Evolutionary conservation across 2,113 vertebrate genomes (phyloP).

Genomic region (Chroicocephalus ridibundus): DNA sequence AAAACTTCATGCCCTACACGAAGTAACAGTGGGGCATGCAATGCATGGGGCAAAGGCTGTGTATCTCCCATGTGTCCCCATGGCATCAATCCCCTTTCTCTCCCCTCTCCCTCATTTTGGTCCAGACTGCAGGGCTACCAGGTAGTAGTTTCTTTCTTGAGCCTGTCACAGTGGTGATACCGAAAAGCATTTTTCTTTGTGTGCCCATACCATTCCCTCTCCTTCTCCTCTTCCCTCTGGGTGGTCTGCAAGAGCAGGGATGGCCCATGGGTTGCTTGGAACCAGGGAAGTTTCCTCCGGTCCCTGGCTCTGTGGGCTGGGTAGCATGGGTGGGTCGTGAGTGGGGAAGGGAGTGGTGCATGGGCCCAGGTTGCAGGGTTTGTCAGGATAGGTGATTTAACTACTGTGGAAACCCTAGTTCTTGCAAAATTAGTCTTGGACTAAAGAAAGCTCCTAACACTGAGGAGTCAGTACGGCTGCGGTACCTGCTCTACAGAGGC

Average conservation of each 20-base stretch:
- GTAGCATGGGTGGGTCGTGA: accelerated
- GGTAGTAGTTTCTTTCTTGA: neutral
- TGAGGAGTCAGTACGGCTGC: neutral
- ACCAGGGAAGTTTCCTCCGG: accelerated
- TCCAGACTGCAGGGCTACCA: neutral
- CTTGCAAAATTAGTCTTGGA: neutral
- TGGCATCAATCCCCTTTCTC: accelerated
- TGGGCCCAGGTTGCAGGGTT: neutral
- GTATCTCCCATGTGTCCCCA: accelerated
- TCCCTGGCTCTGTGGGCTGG: neutral
- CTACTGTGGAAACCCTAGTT: neutral
- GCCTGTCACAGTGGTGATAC: neutral
- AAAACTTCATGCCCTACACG: neutral
- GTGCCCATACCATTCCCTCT: accelerated
- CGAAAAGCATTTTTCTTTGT: neutral
- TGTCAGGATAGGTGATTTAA: neutral
- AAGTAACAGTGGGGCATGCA: neutral
- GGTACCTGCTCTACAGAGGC: accelerated
- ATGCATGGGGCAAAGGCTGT: neutral
- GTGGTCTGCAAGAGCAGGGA: neutral
- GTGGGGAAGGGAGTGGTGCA: accelerated
- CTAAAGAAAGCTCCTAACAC: neutral
- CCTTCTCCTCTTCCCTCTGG: neutral
- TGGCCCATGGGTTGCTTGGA: neutral
- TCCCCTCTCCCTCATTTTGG: neutral